Conservation (phyloP, 2,888 invertebrate species). For the Melangyna quadrimaculata region DNA sequence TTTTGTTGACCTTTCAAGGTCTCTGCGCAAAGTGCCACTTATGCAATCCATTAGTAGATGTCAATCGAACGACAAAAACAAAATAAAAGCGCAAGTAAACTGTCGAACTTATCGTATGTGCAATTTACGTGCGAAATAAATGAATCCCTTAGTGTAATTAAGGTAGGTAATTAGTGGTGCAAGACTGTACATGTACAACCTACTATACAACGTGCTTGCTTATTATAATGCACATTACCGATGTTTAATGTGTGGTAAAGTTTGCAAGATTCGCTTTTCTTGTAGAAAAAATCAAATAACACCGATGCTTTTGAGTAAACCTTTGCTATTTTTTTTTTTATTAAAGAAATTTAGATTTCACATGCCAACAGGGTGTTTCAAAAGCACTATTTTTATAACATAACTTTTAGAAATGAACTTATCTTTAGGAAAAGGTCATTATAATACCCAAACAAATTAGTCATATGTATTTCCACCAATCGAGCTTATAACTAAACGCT, state of each 20-base stretch:
- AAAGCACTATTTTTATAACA: background rate
- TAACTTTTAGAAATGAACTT: background rate
- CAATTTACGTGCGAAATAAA: slow-evolving; percentile 14
- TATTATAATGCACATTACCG: slow-evolving; percentile 19
- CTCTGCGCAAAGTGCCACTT: slow-evolving; percentile 22
- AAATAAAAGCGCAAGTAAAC: slow-evolving; percentile 41
- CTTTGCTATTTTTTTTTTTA: background rate
- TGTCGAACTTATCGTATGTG: slow-evolving; percentile 38
- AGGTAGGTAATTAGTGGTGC: slow-evolving; percentile 11
- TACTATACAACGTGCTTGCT: background rate
- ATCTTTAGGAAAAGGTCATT: too few relatives aligned
- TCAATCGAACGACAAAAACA: background rate
- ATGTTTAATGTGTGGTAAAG: background rate
- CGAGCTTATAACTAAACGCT: too few relatives aligned
- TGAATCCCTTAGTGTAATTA: slow-evolving; percentile 13
- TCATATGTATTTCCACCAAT: too few relatives aligned
- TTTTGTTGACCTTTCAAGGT: slow-evolving; percentile 49
- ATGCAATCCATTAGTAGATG: slow-evolving; percentile 19
- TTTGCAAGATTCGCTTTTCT: background rate
- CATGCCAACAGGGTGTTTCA: background rate
- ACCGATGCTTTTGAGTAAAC: background rate
- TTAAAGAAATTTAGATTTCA: background rate
- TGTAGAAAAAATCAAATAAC: background rate
- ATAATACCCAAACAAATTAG: too few relatives aligned
- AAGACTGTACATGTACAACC: background rate